These are phyloP conservation scores for Acanthochromis polyacanthus DNA, from an alignment of 2,113 vertebrate species.

Conservation along the genomic window DNA sequence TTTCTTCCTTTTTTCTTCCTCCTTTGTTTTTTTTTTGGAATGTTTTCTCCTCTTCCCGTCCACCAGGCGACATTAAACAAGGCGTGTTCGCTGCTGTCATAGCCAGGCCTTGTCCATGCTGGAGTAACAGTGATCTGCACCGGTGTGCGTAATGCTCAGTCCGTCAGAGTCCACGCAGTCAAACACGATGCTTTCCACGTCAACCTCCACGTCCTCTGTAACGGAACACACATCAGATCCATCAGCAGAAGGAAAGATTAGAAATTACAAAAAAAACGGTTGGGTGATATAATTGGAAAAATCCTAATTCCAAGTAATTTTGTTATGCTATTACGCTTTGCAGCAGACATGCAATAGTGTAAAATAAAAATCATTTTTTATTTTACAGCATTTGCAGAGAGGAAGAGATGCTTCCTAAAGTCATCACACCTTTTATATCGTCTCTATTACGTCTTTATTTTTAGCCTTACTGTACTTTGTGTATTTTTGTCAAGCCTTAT, in stretches of 20 bases:
- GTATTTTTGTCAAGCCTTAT: too few relatives aligned
- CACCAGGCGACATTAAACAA: not conserved
- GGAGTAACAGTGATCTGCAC: conserved; percentile 93
- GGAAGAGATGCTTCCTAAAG: too few relatives aligned
- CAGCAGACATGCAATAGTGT: too few relatives aligned
- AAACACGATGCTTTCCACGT: conserved; percentile 90
- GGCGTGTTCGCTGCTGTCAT: conserved; percentile 76
- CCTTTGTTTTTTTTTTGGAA: conserved; percentile 76
- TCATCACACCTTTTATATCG: too few relatives aligned
- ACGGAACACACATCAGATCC: not conserved
- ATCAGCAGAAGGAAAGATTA: not conserved
- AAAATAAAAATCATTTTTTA: too few relatives aligned
- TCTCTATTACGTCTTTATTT: too few relatives aligned
- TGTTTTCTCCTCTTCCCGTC: conserved; percentile 67
- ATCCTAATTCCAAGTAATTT: too few relatives aligned
- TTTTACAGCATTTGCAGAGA: too few relatives aligned
- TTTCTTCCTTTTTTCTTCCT: conserved; percentile 5
- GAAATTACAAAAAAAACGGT: too few relatives aligned
- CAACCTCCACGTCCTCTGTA: conserved; percentile 93
- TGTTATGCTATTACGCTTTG: too few relatives aligned
- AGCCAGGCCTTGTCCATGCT: conserved; percentile 80
- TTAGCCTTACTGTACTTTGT: too few relatives aligned
- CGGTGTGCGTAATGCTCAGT: conserved; percentile 75
- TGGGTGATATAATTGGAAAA: too few relatives aligned
- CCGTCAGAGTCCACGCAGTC: conserved; percentile 84